A percentile compares a stretch with the other conserved stretches of the same genome.
Evolutionary conservation across 2,797 vertebrate species (phyloP).

Genomic region (Epinephelus coioides): DNA sequence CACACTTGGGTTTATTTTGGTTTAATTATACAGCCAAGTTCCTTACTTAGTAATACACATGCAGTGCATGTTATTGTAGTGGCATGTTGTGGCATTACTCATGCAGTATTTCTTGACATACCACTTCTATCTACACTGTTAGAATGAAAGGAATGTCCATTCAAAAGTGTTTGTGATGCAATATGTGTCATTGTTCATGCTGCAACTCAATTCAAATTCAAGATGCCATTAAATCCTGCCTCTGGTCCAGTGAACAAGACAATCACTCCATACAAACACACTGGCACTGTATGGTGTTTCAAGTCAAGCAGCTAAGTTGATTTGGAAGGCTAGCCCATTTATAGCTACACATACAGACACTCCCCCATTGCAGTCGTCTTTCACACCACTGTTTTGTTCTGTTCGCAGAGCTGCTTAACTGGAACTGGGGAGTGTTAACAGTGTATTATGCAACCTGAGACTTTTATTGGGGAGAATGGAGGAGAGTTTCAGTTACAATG

Average conservation of each 20-base stretch:
- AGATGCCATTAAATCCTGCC: not conserved
- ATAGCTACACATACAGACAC: conserved; percentile 27
- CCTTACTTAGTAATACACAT: not conserved
- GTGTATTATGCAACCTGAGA: conserved; percentile 27
- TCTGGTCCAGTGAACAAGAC: not conserved
- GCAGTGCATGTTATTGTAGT: not conserved
- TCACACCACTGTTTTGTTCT: conserved; percentile 24
- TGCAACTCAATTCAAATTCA: not conserved
- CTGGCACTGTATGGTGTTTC: not conserved
- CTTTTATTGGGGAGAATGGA: conserved; percentile 10
- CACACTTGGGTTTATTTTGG: conserved; percentile 6
- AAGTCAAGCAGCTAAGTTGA: not conserved
- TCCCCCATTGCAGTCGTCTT: conserved; percentile 10
- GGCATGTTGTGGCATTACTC: conserved; percentile 8
- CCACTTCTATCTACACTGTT: not conserved
- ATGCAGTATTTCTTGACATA: conserved; percentile 8
- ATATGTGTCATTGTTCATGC: not conserved
- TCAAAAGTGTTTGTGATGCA: not conserved
- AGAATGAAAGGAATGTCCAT: conserved; percentile 24
- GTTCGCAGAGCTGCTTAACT: conserved; percentile 29
- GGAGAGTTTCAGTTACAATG: conserved; percentile 20
- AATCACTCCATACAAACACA: not conserved
- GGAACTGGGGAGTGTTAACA: conserved; percentile 28
- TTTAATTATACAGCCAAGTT: not conserved
- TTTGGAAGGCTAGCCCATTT: conserved; percentile 9